Evolutionary conservation across 2,113 vertebrate genomes (phyloP), one percentile per base, ranked within the genome.

Genomic region (Ia io): DNA sequence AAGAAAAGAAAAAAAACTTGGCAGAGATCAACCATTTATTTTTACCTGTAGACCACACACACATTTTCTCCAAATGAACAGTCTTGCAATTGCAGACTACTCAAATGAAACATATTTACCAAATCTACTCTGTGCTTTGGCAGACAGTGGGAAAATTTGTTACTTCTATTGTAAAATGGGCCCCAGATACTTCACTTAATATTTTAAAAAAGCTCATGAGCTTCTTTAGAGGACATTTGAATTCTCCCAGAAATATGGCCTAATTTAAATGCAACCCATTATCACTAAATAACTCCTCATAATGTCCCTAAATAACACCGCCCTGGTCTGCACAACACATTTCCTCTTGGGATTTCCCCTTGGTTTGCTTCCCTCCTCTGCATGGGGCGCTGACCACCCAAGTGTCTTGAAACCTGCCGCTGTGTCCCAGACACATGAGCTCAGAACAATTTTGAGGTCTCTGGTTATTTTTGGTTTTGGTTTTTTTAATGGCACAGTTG

Each of bases 381-480:
- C 25, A 6, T 17, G 18, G 3, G 5, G 10, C 1, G 2, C 18
- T 88, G 88, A 82, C 95, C 96, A 93, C 80, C 82, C 77, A 90
- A 37, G 51, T 0, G 16, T 47, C 42, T 78, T 83, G 84, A 88
- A 44, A 44, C 83, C 37, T 71, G 91, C 76, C 35, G 44, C 12
- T 40, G 84, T 61, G 37, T 37, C 74, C 88, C 80, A 35, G 37
- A 93, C 69, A 67, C 73, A 59, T 5, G 79, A n/a, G 30, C 56
- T 78, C 53, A 23, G 61, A 84, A 59, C 69, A 84, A 47, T 94
- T 88, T 63, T 92, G 93, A 96, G 82, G 85, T 82, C 84, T 87
- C 51, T 53, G 61, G 12, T 65, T 56, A 56, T 56, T 56, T 56
- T 56, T 8, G 22, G 5, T 65, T 65, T 63, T 28, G 56, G 9